Conservation (phyloP, 2,113 vertebrate genomes). For the Upupa epops region DNA sequence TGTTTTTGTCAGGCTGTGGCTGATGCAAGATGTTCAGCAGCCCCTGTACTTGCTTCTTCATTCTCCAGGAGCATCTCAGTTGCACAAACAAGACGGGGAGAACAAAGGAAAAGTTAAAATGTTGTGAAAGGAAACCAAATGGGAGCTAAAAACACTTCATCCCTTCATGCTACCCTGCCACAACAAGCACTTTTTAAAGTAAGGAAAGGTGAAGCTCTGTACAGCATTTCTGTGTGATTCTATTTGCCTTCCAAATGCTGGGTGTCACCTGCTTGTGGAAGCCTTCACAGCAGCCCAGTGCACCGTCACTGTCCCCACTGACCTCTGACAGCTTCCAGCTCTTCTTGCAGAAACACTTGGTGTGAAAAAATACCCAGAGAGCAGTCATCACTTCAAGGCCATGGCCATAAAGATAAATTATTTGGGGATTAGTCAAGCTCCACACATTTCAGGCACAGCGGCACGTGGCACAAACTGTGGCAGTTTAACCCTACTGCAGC, state of each 20-base stretch:
- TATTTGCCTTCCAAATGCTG: not conserved
- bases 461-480: not conserved
- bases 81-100: not conserved
- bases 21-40: not conserved
- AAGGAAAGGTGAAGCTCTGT: not conserved
- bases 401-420: not conserved
- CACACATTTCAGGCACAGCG: not conserved
- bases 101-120: not conserved
- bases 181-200: not conserved
- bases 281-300: not conserved
- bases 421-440: not conserved
- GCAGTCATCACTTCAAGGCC: not conserved
- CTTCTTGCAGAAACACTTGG: not conserved
- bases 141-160: not conserved
- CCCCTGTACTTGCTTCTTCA: not conserved
- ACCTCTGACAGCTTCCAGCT: not conserved
- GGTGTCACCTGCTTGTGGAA: not conserved
- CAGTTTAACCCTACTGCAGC: not conserved
- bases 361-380: not conserved
- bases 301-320: not conserved
- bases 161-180: not conserved
- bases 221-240: rapidly evolving
- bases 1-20: not conserved
- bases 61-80: not conserved
- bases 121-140: not conserved